These are phyloP conservation scores for Campodea augens DNA, from an alignment of 1,140 invertebrate genomes.

Conservation along the genomic window DNA sequence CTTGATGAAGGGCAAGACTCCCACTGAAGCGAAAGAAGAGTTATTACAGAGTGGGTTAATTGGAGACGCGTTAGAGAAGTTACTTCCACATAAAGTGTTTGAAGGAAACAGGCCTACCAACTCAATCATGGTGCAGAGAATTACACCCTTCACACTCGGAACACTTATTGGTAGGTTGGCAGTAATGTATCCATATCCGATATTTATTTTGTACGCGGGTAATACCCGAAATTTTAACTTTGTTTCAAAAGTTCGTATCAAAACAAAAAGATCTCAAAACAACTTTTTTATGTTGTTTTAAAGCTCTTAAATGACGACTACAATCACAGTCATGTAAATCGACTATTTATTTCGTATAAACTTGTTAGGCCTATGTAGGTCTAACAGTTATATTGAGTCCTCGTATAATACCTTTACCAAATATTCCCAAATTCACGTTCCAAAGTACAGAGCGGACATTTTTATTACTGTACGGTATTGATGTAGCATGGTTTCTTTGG, in stretches of 20 bases:
- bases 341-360: background rate
- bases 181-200: background rate
- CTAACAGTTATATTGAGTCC: no score
- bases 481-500: no score
- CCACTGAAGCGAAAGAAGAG: slow-evolving; percentile 54
- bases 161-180: slow-evolving; percentile 67
- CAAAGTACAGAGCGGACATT: no score
- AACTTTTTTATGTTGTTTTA: slow-evolving; percentile 5
- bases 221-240: slow-evolving; percentile 8
- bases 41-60: slow-evolving; percentile 47
- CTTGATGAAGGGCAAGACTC: slow-evolving; percentile 75
- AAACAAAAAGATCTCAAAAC: no score
- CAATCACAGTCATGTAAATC: background rate
- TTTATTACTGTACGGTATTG: no score
- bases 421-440: no score
- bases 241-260: no score
- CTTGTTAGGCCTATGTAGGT: no score
- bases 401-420: no score
- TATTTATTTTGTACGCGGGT: background rate
- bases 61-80: slow-evolving; percentile 47
- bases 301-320: no score
- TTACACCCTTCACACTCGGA: slow-evolving; percentile 88
- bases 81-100: slow-evolving; percentile 94
- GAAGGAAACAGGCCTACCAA: slow-evolving; percentile 94
- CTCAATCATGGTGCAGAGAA: slow-evolving; percentile 81